Conservation (phyloP, 2,888 invertebrate genomes). For the Drosophila eohydei region DNA sequence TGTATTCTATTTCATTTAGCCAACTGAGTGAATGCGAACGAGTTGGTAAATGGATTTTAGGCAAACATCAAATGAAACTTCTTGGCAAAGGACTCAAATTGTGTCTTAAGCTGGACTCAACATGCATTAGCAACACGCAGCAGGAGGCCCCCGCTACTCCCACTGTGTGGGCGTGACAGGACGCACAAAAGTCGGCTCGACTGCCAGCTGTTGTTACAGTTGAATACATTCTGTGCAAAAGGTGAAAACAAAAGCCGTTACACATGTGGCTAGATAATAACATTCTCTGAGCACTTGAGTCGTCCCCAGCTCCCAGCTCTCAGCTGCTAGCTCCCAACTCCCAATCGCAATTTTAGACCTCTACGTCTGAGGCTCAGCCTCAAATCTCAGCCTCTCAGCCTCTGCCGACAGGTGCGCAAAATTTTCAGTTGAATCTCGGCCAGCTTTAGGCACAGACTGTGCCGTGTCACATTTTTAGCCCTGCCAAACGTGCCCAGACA, state of each 20-base stretch:
- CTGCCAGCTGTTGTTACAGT: slow-evolving; percentile 50
- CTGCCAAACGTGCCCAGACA: slow-evolving; percentile 71
- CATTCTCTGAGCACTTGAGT: slow-evolving; percentile 45
- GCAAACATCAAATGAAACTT: slow-evolving; percentile 66
- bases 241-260: slow-evolving; percentile 72
- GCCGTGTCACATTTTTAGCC: slow-evolving; percentile 70
- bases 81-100: slow-evolving; percentile 63
- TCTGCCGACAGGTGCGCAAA: slow-evolving; percentile 67
- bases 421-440: slow-evolving; percentile 73
- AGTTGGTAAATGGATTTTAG: slow-evolving; percentile 69
- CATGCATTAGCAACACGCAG: slow-evolving; percentile 74
- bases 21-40: slow-evolving; percentile 46
- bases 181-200: slow-evolving; percentile 55
- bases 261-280: slow-evolving; percentile 80
- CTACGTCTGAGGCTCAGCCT: slow-evolving; percentile 27
- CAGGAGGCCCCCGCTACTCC: background rate
- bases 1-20: slow-evolving; percentile 22
- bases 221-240: slow-evolving; percentile 51
- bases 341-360: slow-evolving; percentile 15
- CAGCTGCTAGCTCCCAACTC: slow-evolving; percentile 3
- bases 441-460: slow-evolving; percentile 48
- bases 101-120: slow-evolving; percentile 77
- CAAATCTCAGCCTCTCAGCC: slow-evolving; percentile 30
- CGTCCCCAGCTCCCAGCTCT: slow-evolving; percentile 9
- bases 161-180: slow-evolving; percentile 5